Evolutionary conservation across 2,797 vertebrate species (phyloP).

Genomic region (Pangasius larnaudii): DNA sequence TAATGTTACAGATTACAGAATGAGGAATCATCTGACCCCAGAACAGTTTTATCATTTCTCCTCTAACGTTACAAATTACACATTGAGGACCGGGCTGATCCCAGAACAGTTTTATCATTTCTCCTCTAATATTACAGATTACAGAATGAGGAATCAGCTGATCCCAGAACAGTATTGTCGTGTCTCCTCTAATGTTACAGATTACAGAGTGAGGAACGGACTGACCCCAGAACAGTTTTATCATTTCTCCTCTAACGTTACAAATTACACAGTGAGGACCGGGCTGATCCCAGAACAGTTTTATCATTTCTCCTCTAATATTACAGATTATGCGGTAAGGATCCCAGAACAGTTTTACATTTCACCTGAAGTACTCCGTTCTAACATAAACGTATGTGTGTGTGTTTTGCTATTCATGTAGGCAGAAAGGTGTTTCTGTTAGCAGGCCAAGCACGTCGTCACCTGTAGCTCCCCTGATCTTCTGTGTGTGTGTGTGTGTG

Average conservation of each 20-base stretch:
- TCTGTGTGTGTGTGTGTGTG: neutral
- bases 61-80: neutral
- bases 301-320: neutral
- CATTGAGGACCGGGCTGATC: neutral
- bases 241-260: neutral
- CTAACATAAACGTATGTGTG: neutral
- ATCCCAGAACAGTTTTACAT: neutral
- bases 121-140: neutral
- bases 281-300: neutral
- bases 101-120: neutral
- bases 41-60: neutral
- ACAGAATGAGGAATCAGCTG: neutral
- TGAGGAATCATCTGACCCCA: neutral
- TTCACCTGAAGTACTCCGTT: neutral
- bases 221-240: neutral
- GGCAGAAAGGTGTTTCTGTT: constrained; percentile 2
- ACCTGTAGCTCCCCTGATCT: constrained; percentile 12
- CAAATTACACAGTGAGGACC: neutral
- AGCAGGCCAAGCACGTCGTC: constrained; percentile 5
- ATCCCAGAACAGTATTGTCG: neutral
- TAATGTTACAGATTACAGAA: neutral
- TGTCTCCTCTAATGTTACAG: neutral
- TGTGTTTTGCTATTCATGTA: neutral
- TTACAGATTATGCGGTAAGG: neutral
- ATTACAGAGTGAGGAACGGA: neutral